phyloP scores from a whole-genome alignment of 2,113 vertebrate genomes.

The Mirounga angustirostris region DNA sequence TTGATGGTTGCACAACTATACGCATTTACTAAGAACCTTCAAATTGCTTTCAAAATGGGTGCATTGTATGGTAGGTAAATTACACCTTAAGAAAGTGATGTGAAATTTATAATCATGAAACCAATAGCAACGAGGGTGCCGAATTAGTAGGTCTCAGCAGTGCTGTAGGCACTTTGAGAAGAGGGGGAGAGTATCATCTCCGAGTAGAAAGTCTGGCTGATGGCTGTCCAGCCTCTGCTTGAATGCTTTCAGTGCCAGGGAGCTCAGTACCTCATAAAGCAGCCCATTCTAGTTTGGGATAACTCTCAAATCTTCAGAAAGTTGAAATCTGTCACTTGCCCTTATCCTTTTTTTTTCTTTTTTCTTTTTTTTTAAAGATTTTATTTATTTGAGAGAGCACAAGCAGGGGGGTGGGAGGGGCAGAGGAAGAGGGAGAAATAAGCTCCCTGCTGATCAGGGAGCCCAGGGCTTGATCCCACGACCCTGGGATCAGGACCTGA shows the following conservation, averaged over 20 bases:
- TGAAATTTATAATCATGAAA: not conserved
- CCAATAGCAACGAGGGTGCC: rapidly evolving
- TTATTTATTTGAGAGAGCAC: not conserved
- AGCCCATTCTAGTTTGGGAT: not conserved
- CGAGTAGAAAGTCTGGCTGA: not conserved
- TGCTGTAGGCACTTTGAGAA: not conserved
- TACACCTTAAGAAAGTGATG: not conserved
- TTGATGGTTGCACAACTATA: not conserved
- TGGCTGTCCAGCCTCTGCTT: not conserved
- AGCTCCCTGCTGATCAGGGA: not conserved
- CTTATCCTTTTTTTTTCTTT: not conserved
- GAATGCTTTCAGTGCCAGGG: not conserved
- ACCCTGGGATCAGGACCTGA: not conserved
- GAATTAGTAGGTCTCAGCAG: not conserved
- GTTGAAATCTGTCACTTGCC: not conserved
- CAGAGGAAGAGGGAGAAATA: not conserved
- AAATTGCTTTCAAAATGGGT: not conserved
- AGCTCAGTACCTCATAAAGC: not conserved
- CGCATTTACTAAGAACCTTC: not conserved
- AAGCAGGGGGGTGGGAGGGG: not conserved
- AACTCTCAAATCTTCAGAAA: not conserved
- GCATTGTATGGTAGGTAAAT: not conserved
- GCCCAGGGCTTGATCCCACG: too few species aligned
- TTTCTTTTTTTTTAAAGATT: not conserved
- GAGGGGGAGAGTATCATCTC: not conserved